Evolutionary conservation across 2,113 vertebrate species (phyloP).

Genomic region (Hippocampus guttulatus): DNA sequence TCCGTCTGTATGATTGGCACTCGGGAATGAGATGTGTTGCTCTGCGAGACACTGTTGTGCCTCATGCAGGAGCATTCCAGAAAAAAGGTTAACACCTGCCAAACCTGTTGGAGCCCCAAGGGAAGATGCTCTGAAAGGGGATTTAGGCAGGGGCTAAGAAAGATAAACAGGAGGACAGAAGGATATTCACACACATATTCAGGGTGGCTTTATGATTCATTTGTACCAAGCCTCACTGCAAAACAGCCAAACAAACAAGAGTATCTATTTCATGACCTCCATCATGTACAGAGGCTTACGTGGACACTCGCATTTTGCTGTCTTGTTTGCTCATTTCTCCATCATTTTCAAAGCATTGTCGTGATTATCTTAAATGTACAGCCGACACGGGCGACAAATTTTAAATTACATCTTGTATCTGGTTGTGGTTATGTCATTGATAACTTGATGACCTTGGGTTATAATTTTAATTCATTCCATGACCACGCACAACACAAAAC

Average conservation of each 20-base stretch:
- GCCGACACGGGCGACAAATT: too few relatives aligned
- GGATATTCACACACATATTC: background rate
- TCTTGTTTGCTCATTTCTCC: background rate
- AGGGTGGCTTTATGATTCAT: background rate
- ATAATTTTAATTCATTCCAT: background rate
- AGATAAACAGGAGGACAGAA: conserved; percentile 18
- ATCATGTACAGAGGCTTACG: background rate
- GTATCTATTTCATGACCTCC: background rate
- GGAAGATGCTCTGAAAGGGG: conserved; percentile 41
- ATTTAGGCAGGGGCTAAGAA: conserved; percentile 18
- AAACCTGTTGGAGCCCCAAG: conserved; percentile 46
- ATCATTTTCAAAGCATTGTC: background rate
- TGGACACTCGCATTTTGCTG: background rate
- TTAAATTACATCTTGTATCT: too few relatives aligned
- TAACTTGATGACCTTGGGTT: background rate
- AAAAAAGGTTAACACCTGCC: conserved; percentile 57
- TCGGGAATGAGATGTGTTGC: conserved; percentile 48
- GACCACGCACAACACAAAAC: background rate
- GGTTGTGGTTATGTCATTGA: too few relatives aligned
- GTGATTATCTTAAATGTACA: background rate
- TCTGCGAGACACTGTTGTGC: conserved; percentile 40
- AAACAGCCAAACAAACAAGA: background rate
- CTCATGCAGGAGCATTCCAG: conserved; percentile 36
- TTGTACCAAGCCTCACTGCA: background rate
- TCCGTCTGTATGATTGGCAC: conserved; percentile 49